Conservation (phyloP, 2,113 vertebrate genomes). For the Bubalus kerabau region DNA sequence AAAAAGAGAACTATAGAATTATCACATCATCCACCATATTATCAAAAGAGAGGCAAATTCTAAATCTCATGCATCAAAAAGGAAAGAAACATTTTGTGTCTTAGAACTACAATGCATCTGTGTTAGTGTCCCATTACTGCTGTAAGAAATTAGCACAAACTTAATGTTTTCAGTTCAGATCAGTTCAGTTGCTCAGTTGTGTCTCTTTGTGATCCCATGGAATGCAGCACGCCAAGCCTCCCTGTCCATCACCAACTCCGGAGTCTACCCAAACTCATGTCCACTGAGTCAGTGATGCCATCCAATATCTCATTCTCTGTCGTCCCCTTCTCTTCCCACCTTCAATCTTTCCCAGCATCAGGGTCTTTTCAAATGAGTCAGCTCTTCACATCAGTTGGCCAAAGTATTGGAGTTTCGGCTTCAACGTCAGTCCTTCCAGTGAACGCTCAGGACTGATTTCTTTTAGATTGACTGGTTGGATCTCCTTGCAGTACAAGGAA, state of each 20-base stretch:
- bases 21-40: not conserved
- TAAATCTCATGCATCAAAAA: not conserved
- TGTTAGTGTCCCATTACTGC: not conserved
- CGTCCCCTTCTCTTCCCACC: rapidly evolving
- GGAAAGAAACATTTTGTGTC: not conserved
- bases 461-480: not conserved
- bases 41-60: not conserved
- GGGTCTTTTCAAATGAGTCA: not conserved
- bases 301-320: not conserved
- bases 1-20: not conserved
- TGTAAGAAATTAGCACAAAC: not conserved
- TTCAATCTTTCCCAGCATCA: not conserved
- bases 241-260: not conserved
- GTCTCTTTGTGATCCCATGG: not conserved
- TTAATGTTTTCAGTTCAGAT: not conserved
- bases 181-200: not conserved
- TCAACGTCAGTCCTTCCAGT: not conserved
- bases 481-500: not conserved
- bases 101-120: not conserved
- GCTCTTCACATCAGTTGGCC: not conserved
- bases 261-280: not conserved
- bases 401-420: not conserved
- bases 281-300: not conserved
- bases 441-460: not conserved
- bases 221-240: not conserved